phyloP scores from a whole-genome alignment of 1,140 invertebrate species.

The Capitella teleta region DNA sequence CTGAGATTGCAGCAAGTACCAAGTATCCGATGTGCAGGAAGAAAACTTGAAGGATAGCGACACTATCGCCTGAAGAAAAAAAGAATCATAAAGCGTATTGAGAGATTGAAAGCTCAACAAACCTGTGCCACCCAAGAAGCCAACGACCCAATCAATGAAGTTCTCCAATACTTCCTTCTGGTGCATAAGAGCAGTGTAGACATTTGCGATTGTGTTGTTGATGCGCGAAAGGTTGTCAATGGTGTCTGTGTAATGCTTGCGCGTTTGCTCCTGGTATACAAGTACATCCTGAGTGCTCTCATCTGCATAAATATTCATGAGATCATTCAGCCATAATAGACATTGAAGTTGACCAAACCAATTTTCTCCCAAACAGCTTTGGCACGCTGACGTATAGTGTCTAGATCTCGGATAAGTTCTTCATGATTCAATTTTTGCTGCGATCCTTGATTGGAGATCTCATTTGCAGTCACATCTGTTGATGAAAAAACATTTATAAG shows the following conservation, averaged over 20 bases:
- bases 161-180: conserved; percentile 47
- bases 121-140: conserved; percentile 49
- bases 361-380: conserved; percentile 49
- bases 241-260: conserved; percentile 47
- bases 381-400: conserved; percentile 47
- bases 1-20: conserved; percentile 22
- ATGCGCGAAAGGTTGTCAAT: conserved; percentile 51
- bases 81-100: neutral
- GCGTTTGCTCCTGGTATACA: conserved; percentile 46
- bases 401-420: conserved; percentile 49
- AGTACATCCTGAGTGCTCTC: conserved; percentile 46
- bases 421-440: conserved; percentile 46
- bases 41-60: conserved; percentile 22
- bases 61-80: conserved; percentile 21
- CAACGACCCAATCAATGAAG: conserved; percentile 48
- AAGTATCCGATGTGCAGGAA: conserved; percentile 30
- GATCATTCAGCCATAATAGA: neutral
- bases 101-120: conserved; percentile 8
- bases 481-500: conserved; percentile 10
- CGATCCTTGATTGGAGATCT: conserved; percentile 43
- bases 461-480: conserved; percentile 43
- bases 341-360: conserved; percentile 22
- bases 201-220: conserved; percentile 48
- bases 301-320: conserved; percentile 29
- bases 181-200: conserved; percentile 45